Evolutionary conservation across 2,797 vertebrate genomes (phyloP).

Genomic region (Sorex maritimensis): DNA sequence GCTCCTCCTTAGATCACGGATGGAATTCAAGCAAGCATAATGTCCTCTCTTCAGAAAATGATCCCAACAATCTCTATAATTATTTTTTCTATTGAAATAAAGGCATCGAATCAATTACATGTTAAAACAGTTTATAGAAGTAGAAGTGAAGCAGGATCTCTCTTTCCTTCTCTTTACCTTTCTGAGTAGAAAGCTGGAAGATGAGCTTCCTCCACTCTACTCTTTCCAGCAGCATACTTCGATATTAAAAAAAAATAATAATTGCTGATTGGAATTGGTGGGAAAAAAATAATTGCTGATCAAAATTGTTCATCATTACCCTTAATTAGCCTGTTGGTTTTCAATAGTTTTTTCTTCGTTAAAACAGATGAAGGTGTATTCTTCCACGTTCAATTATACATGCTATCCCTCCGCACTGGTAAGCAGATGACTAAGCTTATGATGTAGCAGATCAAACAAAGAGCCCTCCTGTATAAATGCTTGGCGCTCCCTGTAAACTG

Average conservation of each 20-base stretch:
- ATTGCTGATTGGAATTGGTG: not conserved
- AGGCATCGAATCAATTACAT: slow-evolving; percentile 65
- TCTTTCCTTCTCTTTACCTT: slow-evolving; percentile 46
- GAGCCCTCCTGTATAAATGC: slow-evolving; percentile 54
- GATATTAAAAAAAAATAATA: slow-evolving; percentile 75
- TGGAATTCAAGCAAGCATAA: slow-evolving; percentile 71
- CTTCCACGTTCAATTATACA: slow-evolving; percentile 69
- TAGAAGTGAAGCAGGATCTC: slow-evolving; percentile 57
- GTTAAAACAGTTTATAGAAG: slow-evolving; percentile 65
- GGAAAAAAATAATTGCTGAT: slow-evolving; percentile 64
- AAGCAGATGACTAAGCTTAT: slow-evolving; percentile 79
- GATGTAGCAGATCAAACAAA: slow-evolving; percentile 84
- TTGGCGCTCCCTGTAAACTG: slow-evolving; percentile 45
- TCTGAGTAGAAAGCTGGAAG: slow-evolving; percentile 50
- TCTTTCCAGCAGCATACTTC: slow-evolving; percentile 53
- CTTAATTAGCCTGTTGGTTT: slow-evolving; percentile 80
- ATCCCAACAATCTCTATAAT: slow-evolving; percentile 76
- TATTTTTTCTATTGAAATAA: slow-evolving; percentile 82
- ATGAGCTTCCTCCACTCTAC: not conserved
- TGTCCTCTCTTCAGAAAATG: slow-evolving; percentile 78
- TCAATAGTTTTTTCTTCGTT: slow-evolving; percentile 75
- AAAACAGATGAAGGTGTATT: slow-evolving; percentile 71
- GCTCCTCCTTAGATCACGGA: slow-evolving; percentile 65
- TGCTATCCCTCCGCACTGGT: slow-evolving; percentile 59
- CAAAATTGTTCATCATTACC: slow-evolving; percentile 78